Base-by-base conservation (phyloP, 2,888 invertebrate species). In the Catocala nupta region DNA sequence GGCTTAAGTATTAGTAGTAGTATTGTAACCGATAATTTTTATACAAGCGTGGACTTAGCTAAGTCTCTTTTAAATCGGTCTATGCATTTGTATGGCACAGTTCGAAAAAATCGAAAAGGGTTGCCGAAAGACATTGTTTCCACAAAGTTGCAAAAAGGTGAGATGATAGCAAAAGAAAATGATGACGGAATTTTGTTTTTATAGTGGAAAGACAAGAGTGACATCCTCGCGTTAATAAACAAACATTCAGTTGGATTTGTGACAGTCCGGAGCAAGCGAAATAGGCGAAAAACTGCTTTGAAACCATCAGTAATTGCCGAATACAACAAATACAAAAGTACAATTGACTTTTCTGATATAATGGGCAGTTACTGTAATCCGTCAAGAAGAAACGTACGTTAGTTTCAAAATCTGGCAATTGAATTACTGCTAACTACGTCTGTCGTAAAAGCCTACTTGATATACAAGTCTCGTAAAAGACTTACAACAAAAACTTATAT, bases 281-380 rank as follows among this genome's bases (percentile, higher is more conserved):
- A 58, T 42, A 48, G 39, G 5, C 52, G 48, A 5, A 53, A 53
- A 50, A 58, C 42, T 25, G 43, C 12, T 39, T 0, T 59, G 54
- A 63, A 59, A 58, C 49, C 58, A 5, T 49, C 43, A 12, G 1
- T 49, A n/a, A 59, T 63, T 48, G 49, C 58, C 11, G 53, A 63
- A 36, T 63, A 63, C 44, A 58, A 63, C 2, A 48, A 47, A 48
- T 51, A 54, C 49, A 63, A 58, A 45, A 53, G 49, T 48, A 45
- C 53, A 2, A 63, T 58, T 43, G 63, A 63, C 9, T 59, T 59
- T 2, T 59, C 58, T 33, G 58, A 63, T 59, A 54, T 58, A 43
- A 43, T 63, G 42, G 58, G 48, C 7, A 7, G 7, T 7, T 36
- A 36, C 36, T 16, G 1, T 16, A 16, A 16, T 16, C 2, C 16